Base-by-base conservation (phyloP, 2,797 vertebrate genomes). In the Pangasius larnaudii region DNA sequence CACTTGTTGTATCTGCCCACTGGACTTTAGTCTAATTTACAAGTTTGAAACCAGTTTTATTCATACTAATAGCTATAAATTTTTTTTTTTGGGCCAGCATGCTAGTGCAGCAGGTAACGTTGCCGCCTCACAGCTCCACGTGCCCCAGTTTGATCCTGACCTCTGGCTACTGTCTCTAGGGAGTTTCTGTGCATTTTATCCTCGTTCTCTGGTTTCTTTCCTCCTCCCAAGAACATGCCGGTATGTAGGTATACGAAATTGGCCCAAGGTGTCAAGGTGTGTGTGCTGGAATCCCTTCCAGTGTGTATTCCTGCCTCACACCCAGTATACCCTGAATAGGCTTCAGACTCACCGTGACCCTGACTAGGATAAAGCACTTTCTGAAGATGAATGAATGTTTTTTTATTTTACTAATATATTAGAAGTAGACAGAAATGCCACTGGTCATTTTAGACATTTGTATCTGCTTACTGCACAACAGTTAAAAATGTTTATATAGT, bases 171-270 rank as follows among this genome's bases (percentile, higher is more conserved):
- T 49, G 42, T 59, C 78, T 81, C 10, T 81, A 39, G 27, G 22
- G 33, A 81, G 36, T 61, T 80, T 61, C 56, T 49, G 56, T 81
- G 33, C 22, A 59, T 80, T 83, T 30, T 65, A 83, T 83, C 9
- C 59, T 83, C 5, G 2, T 42, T 81, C 11, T 82, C 39, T 0
- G 13, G 13, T 82, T 63, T 46, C 58, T 16, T 46, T 14, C 58
- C 39, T 80, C 33, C 19, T 39, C 33, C n/a, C 22, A 59, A 59
- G 49, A 59, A 58, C 22, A 59, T 39, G 36, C 6, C 24, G 3
- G 36, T 16, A 81, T 58, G 33, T 59, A 81, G 19, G 22, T 56
- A 58, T 58, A 56, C 53, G 7, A 39, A 58, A 61, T 42, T 61
- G 79, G 33, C 5, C 56, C 22, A 81, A 36, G 30, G 18, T 36